A percentile compares a stretch with the other conserved stretches of the same genome.
phyloP scores from a whole-genome alignment of 2,888 invertebrate genomes.

The Nebria salina region DNA sequence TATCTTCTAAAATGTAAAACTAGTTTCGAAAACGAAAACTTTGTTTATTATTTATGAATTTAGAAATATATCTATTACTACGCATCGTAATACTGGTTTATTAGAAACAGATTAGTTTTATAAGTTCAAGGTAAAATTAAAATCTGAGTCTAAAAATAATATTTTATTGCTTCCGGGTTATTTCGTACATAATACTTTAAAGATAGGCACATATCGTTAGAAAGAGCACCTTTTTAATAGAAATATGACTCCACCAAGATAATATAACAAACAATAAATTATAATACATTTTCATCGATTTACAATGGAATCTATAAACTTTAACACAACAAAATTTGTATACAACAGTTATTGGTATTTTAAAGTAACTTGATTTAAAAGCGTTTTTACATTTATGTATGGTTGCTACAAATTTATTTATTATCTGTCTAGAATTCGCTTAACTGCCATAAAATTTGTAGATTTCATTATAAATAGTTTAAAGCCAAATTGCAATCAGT shows the following conservation, averaged over 20 bases:
- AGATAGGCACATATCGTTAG: constrained; percentile 1
- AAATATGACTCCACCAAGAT: neutral
- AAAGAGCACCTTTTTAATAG: neutral
- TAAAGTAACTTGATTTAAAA: too few relatives aligned
- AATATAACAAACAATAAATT: neutral
- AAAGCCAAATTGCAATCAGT: neutral
- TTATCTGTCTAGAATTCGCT: too few relatives aligned
- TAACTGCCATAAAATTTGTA: neutral
- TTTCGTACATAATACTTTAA: neutral
- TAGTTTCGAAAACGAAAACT: neutral
- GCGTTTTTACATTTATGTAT: too few relatives aligned
- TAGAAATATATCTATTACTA: neutral
- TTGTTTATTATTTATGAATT: neutral
- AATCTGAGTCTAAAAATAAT: neutral
- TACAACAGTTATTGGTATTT: too few relatives aligned
- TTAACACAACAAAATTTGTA: neutral
- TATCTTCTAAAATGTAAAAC: neutral
- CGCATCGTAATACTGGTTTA: neutral
- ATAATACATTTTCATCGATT: neutral
- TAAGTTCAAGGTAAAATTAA: neutral
- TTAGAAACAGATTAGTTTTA: neutral
- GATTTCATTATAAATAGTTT: neutral
- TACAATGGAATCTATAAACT: neutral
- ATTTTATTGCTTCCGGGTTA: constrained; percentile 1
- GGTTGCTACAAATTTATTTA: too few relatives aligned